Evolutionary conservation across 2,113 vertebrate species (phyloP), one percentile per base, ranked within the genome.

Genomic region (Pseudorhombus dupliciocellatus): DNA sequence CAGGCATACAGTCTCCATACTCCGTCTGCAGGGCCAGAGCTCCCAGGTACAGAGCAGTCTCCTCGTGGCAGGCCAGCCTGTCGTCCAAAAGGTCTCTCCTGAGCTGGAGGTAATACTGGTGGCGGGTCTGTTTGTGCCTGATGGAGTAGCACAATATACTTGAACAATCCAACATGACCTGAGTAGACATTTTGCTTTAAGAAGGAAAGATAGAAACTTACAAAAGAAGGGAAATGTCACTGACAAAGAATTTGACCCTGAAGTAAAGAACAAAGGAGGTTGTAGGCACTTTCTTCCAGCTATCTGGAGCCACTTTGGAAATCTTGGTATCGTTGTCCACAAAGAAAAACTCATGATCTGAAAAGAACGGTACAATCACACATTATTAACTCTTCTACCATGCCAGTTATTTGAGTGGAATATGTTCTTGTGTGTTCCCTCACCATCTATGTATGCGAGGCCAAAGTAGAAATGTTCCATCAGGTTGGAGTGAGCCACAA

Each of bases 261-360:
- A 98, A 90, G 76, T 94, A 95, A 75, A 98, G 94, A 1, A 91
- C 92, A 75, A 97, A 95, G 48, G 92, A 91, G 53, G 93, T 81
- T 2, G 86, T 85, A 61, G 95, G 88, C n/a, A 91, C 92, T 94
- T 96, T 96, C 84, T 94, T 95, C 96, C 96, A 97, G 66, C 90
- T 92, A 72, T 95, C 94, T 44, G 95, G 95, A 24, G 95, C 94
- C 34, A 95, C 90, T 93, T 96, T 96, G 77, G 93, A 95, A 70
- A 97, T 91, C 76, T 95, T 95, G 20, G 93, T 95, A 5, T 97
- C 94, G 11, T 92, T 92, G 77, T 96, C 95, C 90, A 98, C 80
- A 78, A 97, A 97, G 88, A 96, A 97, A 80, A 96, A 96, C 83
- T 98, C 96, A 84, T 95, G 92, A 62, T 94, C 97, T 98, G 84